phyloP scores from a whole-genome alignment of 2,888 invertebrate species.

The Drosophila nigricruria region DNA sequence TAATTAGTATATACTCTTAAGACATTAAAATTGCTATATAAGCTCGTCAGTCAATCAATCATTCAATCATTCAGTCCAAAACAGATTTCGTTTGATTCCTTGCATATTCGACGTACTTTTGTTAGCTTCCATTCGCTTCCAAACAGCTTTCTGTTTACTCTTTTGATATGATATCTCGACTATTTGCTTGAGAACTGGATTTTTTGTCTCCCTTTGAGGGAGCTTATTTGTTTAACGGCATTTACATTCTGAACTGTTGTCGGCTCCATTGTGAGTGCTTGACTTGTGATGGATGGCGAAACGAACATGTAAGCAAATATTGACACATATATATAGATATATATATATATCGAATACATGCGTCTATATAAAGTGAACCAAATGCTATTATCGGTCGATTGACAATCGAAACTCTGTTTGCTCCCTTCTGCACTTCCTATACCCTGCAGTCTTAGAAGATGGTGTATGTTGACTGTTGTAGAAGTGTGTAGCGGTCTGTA shows the following conservation, averaged over 20 bases:
- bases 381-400: constrained; percentile 46
- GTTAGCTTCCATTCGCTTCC: background rate
- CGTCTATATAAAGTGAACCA: constrained; percentile 12
- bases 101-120: no score
- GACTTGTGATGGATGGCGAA: constrained; percentile 16
- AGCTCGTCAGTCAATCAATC: background rate
- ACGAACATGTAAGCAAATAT: background rate
- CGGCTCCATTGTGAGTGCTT: background rate
- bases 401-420: constrained; percentile 39
- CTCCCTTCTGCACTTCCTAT: constrained; percentile 17
- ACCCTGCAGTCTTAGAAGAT: background rate
- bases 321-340: background rate
- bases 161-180: background rate
- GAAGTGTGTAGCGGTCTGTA: background rate
- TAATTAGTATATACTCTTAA: background rate
- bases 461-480: background rate
- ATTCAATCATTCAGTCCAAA: background rate
- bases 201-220: background rate
- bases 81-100: background rate
- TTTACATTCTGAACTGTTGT: constrained; percentile 1
- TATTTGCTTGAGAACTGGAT: constrained; percentile 10
- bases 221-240: background rate
- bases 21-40: background rate
- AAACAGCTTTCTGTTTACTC: background rate
- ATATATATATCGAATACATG: background rate